These are phyloP conservation scores for Crocuta crocuta DNA, from an alignment of 2,113 vertebrate genomes.

Conservation along the genomic window DNA sequence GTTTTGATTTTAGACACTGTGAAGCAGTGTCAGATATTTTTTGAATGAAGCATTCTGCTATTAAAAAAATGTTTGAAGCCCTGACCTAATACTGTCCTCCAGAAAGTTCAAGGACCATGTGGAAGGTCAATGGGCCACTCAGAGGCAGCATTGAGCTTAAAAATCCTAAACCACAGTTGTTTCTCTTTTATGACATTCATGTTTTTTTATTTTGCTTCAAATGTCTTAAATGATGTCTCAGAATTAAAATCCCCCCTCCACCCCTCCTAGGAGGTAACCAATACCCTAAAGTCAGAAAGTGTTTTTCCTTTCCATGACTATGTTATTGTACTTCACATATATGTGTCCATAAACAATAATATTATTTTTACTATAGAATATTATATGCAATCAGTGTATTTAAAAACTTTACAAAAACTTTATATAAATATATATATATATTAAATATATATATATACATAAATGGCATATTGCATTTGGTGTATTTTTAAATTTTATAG, in stretches of 20 bases:
- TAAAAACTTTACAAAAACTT: background rate
- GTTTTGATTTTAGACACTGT: background rate
- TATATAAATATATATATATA: background rate
- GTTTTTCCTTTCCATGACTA: background rate
- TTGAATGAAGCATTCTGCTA: background rate
- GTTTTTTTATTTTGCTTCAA: background rate
- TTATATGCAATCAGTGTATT: background rate
- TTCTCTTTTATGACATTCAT: background rate
- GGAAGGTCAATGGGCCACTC: background rate
- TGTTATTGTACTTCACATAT: background rate
- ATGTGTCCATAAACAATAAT: background rate
- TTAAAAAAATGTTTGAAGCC: background rate
- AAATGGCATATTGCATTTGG: background rate
- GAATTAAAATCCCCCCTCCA: background rate
- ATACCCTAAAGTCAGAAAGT: background rate
- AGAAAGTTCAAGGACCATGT: background rate
- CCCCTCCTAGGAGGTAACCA: background rate
- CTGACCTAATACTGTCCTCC: background rate
- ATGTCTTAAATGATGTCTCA: background rate
- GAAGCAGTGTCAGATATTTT: background rate
- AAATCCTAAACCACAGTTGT: background rate
- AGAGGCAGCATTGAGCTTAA: background rate
- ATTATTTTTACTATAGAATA: background rate
- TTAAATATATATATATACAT: background rate
- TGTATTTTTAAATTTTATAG: background rate